phyloP scores from a whole-genome alignment of 2,888 invertebrate genomes.

The Lydus trimaculatus region DNA sequence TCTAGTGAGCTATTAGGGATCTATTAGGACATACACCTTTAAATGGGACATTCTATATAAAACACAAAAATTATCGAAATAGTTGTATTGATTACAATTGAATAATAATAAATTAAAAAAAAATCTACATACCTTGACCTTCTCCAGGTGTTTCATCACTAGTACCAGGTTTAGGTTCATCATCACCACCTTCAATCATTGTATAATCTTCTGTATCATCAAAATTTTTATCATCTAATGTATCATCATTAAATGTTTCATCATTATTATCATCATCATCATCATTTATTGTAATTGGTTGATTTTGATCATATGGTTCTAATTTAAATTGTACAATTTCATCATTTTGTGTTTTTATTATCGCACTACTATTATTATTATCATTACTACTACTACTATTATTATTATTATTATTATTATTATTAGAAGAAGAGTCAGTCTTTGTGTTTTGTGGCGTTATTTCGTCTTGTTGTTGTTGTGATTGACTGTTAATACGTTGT shows the following conservation, averaged over 20 bases:
- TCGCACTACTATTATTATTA: not conserved
- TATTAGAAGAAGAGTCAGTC: slow-evolving; percentile 17
- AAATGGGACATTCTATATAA: no score
- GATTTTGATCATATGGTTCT: slow-evolving; percentile 56
- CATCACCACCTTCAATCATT: slow-evolving; percentile 54
- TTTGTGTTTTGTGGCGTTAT: slow-evolving; percentile 15
- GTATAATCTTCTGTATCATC: slow-evolving; percentile 57
- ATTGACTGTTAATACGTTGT: slow-evolving; percentile 41
- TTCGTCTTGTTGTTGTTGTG: slow-evolving; percentile 22
- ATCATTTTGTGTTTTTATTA: slow-evolving; percentile 28
- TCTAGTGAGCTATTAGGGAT: no score
- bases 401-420: not conserved
- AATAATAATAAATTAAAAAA: slow-evolving; percentile 28
- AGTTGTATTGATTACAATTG: slow-evolving; percentile 16
- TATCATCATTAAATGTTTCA: slow-evolving; percentile 52
- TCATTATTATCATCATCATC: slow-evolving; percentile 49
- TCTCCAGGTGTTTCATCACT: slow-evolving; percentile 53
- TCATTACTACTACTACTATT: not conserved
- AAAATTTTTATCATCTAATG: slow-evolving; percentile 49
- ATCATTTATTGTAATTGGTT: slow-evolving; percentile 44
- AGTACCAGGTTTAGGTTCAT: slow-evolving; percentile 58
- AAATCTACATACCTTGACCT: slow-evolving; percentile 58
- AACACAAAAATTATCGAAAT: not conserved
- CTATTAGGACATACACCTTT: no score
- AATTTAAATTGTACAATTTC: slow-evolving; percentile 55